phyloP scores from a whole-genome alignment of 1,140 invertebrate genomes.

The Aphaenogaster floridana region DNA sequence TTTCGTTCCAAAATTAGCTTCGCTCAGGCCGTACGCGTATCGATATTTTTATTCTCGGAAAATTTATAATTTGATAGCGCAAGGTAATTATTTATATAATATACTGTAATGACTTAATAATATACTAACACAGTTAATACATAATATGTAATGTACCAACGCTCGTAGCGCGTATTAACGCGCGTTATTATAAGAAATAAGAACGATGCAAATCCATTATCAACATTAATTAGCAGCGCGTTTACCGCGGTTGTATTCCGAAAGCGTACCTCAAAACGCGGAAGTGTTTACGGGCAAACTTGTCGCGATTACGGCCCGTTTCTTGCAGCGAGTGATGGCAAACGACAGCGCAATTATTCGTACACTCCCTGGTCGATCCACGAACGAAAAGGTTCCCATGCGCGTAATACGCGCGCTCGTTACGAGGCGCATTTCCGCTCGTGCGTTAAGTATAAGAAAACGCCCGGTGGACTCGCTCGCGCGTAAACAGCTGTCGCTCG shows the following conservation, averaged over 20 bases:
- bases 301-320: conserved; percentile 44
- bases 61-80: background rate
- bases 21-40: background rate
- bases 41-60: background rate
- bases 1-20: conserved; percentile 39
- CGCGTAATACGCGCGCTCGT: conserved; percentile 49
- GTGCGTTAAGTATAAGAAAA: conserved; percentile 43
- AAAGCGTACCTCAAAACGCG: conserved; percentile 30
- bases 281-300: conserved; percentile 51
- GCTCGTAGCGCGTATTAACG: background rate
- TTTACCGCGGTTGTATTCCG: background rate
- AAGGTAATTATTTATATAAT: background rate
- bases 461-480: conserved; percentile 9
- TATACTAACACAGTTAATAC: background rate
- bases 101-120: conserved; percentile 1
- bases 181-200: background rate
- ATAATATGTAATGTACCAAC: background rate
- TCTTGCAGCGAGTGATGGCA: conserved; percentile 24
- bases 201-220: background rate
- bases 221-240: background rate
- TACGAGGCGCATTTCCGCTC: conserved; percentile 47
- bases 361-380: background rate
- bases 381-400: conserved; percentile 50
- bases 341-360: conserved; percentile 57
- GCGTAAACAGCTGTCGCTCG: conserved; percentile 54